These are phyloP conservation scores for Tetramorium bicarinatum DNA, from an alignment of 2,888 invertebrate species.

Conservation along the genomic window DNA sequence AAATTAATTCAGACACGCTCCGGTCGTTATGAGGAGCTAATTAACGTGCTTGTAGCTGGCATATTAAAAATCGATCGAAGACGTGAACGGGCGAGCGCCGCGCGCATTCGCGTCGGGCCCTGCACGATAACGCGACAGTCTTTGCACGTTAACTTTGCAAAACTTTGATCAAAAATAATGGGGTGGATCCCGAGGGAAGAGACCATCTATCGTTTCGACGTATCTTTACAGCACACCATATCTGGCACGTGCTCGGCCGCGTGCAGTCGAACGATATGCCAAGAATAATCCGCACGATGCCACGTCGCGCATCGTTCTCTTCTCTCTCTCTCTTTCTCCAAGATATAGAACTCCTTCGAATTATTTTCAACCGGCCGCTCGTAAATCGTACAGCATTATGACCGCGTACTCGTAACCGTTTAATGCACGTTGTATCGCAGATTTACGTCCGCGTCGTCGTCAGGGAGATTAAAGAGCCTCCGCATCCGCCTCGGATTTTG, in stretches of 20 bases:
- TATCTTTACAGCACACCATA: constrained; percentile 46
- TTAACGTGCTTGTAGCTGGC: constrained; percentile 24
- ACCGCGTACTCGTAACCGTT: constrained; percentile 16
- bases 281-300: constrained; percentile 35
- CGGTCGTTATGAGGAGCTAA: constrained; percentile 1
- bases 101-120: neutral
- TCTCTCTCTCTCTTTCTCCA: neutral
- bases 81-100: neutral
- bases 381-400: constrained; percentile 23
- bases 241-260: constrained; percentile 52
- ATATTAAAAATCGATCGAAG: constrained; percentile 30
- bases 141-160: constrained; percentile 38
- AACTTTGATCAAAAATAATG: constrained; percentile 48
- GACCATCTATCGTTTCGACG: constrained; percentile 46
- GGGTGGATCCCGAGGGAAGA: constrained; percentile 47
- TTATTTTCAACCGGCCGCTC: constrained; percentile 42
- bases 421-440: constrained; percentile 16
- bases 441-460: constrained; percentile 18
- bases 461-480: neutral
- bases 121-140: constrained; percentile 40
- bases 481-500: constrained; percentile 3
- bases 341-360: neutral
- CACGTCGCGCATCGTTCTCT: neutral
- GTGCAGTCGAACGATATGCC: constrained; percentile 47
- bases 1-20: constrained; percentile 32